Base-by-base conservation (phyloP, 2,113 vertebrate genomes). In the Callospermophilus lateralis region DNA sequence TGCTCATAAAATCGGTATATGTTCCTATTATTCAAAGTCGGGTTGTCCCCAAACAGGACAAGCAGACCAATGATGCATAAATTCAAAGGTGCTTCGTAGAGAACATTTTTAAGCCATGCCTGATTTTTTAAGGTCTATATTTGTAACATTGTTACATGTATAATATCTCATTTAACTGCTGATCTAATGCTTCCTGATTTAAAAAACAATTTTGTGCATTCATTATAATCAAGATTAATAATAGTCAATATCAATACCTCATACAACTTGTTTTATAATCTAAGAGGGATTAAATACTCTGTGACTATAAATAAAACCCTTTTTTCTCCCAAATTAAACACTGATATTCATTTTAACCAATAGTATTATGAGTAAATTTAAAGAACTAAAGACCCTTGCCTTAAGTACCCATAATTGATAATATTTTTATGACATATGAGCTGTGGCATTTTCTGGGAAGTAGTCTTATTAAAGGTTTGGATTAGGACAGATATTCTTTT, bases 121-220 rank as follows among this genome's bases (percentile, higher is more conserved):
- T 96, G 11, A 1, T 61, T 42, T 77, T 89, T 68, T 7, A 45
- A 84, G n/a, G 51, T 34, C 6, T 63, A 34, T 65, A 17, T 92
- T 88, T 70, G n/a, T 58, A 24, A 11, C 28, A 1, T 30, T 90
- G 42, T 63, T 48, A 32, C 15, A 84, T n/a, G 13, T 63, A 34
- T 67, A 13, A 91, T 1, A 65, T 61, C 90, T 17, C 1, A 90
- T 34, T 37, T 77, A 79, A 74, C 20, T 89, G 6, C 13, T 28
- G 45, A 22, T 24, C 65, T 89, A 87, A 87, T 90, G 63, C 67
- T 87, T 4, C 13, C 83, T 58, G 3, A 19, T 92, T 92, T 58
- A 37, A 92, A 85, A 63, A 63, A 92, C 7, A 89, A 76, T 51
- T 68, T 89, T 94, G 48, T 32, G 86, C n/a, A 24, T 84, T 91